These are phyloP conservation scores for Eupithecia pulchellata DNA, from an alignment of 2,888 invertebrate genomes.

Conservation along the genomic window DNA sequence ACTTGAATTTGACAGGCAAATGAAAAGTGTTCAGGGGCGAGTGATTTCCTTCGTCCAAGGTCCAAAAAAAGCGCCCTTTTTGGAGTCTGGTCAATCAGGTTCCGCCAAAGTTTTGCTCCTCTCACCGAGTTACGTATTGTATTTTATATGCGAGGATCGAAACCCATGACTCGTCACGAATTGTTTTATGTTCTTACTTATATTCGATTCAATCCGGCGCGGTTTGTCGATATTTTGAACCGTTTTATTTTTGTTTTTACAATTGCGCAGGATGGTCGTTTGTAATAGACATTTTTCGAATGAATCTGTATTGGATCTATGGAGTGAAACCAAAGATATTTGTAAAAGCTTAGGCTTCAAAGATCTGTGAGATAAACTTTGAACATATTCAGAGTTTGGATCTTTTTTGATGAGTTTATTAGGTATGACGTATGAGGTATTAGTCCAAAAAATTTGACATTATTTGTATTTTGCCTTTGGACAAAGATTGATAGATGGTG, in stretches of 20 bases:
- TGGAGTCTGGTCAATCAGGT: background rate
- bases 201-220: conserved; percentile 78
- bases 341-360: too few species aligned
- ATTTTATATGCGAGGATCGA: background rate
- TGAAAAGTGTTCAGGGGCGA: too few species aligned
- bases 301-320: conserved; percentile 50
- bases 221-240: conserved; percentile 77
- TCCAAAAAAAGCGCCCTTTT: background rate
- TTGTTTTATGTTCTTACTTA: conserved; percentile 57
- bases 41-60: too few species aligned
- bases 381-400: background rate
- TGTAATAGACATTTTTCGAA: conserved; percentile 64
- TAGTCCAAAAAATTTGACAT: background rate
- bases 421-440: background rate
- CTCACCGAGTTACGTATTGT: background rate
- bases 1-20: too few species aligned
- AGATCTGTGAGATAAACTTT: conserved; percentile 25
- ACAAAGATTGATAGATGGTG: background rate
- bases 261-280: conserved; percentile 56
- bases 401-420: background rate
- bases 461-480: background rate
- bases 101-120: background rate
- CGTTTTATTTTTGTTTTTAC: conserved; percentile 71
- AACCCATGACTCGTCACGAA: background rate
- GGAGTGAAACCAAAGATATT: too few species aligned